Base-by-base conservation (phyloP, 1,140 invertebrate species). In the Latrodectus geometricus region DNA sequence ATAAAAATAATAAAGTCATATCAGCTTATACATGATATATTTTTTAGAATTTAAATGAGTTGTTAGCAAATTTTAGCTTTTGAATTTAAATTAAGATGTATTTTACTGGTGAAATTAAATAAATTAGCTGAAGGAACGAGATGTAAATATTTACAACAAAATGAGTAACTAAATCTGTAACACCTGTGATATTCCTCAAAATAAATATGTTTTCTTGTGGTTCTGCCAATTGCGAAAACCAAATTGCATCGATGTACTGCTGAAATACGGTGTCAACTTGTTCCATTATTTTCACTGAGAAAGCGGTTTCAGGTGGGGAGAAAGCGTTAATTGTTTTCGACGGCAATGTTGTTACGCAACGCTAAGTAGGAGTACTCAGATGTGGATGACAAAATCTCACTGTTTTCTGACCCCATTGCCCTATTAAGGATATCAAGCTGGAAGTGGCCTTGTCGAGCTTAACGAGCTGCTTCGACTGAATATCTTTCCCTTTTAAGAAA, bases 381-480 rank as follows among this genome's bases (percentile, higher is more conserved):
- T 52, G 50, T 78, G 23, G 21, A n/a, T 54, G 17, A 11, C 74
- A 76, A 49, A 52, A 61, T 61, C 54, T 14, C 54, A 61, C 54
- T 61, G 54, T 76, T 23, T 69, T 80, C 35, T 23, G 80, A 74
- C 80, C 80, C 49, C 70, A 83, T 83, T 83, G 80, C 80, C 80
- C 80, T 83, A 83, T 83, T 83, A 83, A 20, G 70, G 80, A 74
- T 48, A 83, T 73, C 52, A 17, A 80, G 15, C 20, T 8, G 8
- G 50, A 54, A 74, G 80, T 70, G 80, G 15, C 80, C 70, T 74
- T 74, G 80, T 74, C 52, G 49, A 61, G 17, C 17, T 20, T 61
- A 11, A 14, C 54, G 2, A 11, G 11, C 54, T 61, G 11, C 17
- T 17, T 61, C 17, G 54, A n/a, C n/a, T n/a, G n/a, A n/a, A n/a